These are phyloP conservation scores for Darevskia mixta DNA, from an alignment of 2,797 vertebrate genomes.

Conservation along the genomic window DNA sequence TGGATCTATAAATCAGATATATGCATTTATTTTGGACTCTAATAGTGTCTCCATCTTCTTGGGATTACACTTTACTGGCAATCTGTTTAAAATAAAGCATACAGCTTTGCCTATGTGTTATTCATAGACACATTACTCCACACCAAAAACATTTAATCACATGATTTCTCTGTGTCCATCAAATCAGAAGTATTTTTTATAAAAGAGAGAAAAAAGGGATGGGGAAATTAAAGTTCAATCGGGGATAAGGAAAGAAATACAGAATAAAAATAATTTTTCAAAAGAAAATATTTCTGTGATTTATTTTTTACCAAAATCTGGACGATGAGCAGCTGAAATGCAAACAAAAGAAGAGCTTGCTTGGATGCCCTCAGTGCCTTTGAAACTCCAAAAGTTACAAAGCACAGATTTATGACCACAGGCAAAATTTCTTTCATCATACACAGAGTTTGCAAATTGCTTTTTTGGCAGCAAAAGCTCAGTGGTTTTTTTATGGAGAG, in stretches of 20 bases:
- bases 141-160: not conserved
- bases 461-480: constrained; percentile 23
- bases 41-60: not conserved
- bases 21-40: not conserved
- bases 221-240: not conserved
- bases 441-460: not conserved
- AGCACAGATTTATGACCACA: not conserved
- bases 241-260: not conserved
- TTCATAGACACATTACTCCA: not conserved
- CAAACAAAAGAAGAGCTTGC: not conserved
- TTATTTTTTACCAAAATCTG: not conserved
- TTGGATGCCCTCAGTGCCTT: not conserved
- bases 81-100: not conserved
- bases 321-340: not conserved
- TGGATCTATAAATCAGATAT: not conserved
- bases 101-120: not conserved
- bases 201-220: not conserved
- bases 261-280: not conserved
- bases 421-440: not conserved
- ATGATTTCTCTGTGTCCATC: not conserved
- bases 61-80: not conserved
- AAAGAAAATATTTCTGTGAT: not conserved
- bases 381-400: not conserved
- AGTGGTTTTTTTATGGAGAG: not conserved
- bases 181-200: not conserved